Base-by-base conservation (phyloP, 2,888 invertebrate genomes). In the Tuberolachnus salignus region DNA sequence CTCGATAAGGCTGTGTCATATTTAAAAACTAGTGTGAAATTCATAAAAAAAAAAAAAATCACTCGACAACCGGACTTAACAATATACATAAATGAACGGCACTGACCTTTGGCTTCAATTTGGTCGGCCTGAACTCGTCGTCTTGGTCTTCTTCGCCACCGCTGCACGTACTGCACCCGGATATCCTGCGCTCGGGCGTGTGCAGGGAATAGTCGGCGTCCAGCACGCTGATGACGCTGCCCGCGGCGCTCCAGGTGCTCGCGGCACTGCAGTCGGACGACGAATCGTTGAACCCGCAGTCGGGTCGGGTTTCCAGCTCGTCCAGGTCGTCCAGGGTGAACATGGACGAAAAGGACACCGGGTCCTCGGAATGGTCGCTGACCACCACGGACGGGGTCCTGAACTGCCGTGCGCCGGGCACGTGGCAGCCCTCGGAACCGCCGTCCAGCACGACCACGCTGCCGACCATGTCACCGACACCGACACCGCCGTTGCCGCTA, bases 311-410 rank as follows among this genome's bases (percentile, higher is more conserved):
- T 19, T 80, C 80, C n/a, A 89, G 88, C 83, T 88, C 88, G 83
- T 89, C 89, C 81, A 89, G 88, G 82, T 89, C 89, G 83, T 89
- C 89, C 61, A 89, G 85, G 42, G 88, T 89, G 21, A 89, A 86
- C 70, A 88, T 88, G 78, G 86, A 86, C 83, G 88, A 86, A 9
- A 89, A 86, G 11, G 83, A 82, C 34, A 82, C 85, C 46, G 86
- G 82, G 83, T 91, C 93, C 84, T 94, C 94, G 0, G 93, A 93
- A 84, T 94, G 94, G 85, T 94, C 94, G 84, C 93, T 94, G 59
- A 94, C 93, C 3, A 94, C 93, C 64, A 94, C 94, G 78, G 94
- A 94, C 0, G 94, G 94, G 0, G 94, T 93, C 81, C 94, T 87
- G 85, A 92, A 80, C 44, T 80, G 70, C 13, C 72, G 34, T 10